These are phyloP conservation scores for Scelioninae gen. 1 DNA, from an alignment of 2,888 invertebrate genomes.

Conservation along the genomic window DNA sequence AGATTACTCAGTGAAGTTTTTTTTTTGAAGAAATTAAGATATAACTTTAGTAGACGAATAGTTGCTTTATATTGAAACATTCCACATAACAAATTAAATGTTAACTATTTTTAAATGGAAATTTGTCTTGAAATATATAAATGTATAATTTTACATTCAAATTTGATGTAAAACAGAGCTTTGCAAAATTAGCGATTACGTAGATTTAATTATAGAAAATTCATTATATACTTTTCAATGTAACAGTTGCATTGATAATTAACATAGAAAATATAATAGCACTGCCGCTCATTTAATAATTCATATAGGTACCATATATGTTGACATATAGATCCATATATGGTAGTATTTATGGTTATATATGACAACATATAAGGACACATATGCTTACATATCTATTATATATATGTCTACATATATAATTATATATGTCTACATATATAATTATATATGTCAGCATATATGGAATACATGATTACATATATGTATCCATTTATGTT, in stretches of 20 bases:
- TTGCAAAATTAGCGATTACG: slow-evolving; percentile 9
- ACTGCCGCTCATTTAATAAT: too few relatives aligned
- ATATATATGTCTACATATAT: too few relatives aligned
- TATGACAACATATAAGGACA: too few relatives aligned
- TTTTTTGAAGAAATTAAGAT: neutral
- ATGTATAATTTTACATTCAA: neutral
- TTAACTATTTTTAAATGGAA: slow-evolving; percentile 7
- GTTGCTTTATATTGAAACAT: neutral
- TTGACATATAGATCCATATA: too few relatives aligned
- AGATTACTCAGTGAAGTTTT: neutral
- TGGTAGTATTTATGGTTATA: too few relatives aligned
- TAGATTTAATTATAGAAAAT: slow-evolving; percentile 11
- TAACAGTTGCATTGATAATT: neutral
- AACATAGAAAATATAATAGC: neutral
- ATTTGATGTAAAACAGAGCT: neutral
- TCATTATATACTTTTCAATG: neutral
- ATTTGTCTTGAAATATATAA: neutral
- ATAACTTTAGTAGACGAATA: neutral
- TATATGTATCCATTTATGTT: too few relatives aligned
- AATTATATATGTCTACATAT: too few relatives aligned
- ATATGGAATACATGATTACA: too few relatives aligned
- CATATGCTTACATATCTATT: too few relatives aligned
- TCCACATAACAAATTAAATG: neutral
- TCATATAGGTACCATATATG: too few relatives aligned
- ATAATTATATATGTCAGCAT: too few relatives aligned